Evolutionary conservation across 2,888 invertebrate species (phyloP).

Genomic region (Sclerodermus sp.): DNA sequence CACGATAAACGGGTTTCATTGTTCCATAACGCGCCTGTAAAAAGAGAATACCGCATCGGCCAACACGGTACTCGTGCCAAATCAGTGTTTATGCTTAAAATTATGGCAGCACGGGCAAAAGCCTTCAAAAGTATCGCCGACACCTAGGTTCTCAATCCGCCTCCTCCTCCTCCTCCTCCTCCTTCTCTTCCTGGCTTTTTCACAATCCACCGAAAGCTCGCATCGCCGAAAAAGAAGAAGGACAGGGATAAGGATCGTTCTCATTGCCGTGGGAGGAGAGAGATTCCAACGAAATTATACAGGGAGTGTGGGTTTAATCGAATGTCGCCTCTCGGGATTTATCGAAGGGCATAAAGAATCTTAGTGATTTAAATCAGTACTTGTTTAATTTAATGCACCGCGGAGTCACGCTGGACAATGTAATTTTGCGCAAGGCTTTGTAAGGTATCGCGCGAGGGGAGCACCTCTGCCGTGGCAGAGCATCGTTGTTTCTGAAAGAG

Average conservation of each 20-base stretch:
- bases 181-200: too few species aligned
- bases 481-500: conserved; percentile 36
- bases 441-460: not conserved
- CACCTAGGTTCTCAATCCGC: conserved; percentile 32
- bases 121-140: conserved; percentile 36
- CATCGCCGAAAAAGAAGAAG: not conserved
- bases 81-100: conserved; percentile 46
- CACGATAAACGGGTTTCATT: conserved; percentile 39
- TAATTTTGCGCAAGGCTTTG: not conserved
- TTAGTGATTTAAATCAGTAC: too few species aligned
- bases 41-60: conserved; percentile 14
- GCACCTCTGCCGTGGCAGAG: conserved; percentile 19
- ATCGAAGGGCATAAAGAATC: too few species aligned
- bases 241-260: not conserved
- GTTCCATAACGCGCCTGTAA: conserved; percentile 25
- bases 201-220: too few species aligned
- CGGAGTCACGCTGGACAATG: too few species aligned
- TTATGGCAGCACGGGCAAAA: conserved; percentile 43
- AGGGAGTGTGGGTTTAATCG: too few species aligned
- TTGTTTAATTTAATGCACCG: too few species aligned
- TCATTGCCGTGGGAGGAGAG: too few species aligned
- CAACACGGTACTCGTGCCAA: conserved; percentile 33
- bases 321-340: too few species aligned
- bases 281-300: too few species aligned
- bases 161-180: too few species aligned